phyloP scores from a whole-genome alignment of 2,113 vertebrate species.

The Climacteris rufus region DNA sequence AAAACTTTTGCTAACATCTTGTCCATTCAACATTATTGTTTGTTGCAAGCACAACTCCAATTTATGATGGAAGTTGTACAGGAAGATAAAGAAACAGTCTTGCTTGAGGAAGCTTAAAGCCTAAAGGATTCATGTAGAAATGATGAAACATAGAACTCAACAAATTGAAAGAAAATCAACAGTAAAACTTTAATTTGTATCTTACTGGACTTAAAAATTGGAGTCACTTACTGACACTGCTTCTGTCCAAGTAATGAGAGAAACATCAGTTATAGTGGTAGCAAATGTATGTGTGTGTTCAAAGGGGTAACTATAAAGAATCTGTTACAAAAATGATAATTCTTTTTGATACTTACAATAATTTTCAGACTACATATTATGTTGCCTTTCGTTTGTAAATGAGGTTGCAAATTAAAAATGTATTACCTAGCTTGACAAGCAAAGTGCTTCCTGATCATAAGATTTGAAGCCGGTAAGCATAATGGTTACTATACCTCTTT shows the following conservation, averaged over 20 bases:
- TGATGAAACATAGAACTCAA: background rate
- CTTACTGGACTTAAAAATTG: background rate
- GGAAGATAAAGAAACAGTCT: background rate
- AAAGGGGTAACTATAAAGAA: background rate
- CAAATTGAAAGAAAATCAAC: background rate
- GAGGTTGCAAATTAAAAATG: conserved; percentile 7
- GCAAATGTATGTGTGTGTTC: background rate
- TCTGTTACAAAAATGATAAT: background rate
- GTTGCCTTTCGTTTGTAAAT: background rate
- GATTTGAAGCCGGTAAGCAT: background rate
- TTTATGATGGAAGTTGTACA: background rate
- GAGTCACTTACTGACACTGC: background rate
- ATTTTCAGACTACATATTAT: background rate
- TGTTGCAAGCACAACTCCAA: background rate
- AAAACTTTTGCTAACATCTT: background rate
- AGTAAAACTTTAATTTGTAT: background rate
- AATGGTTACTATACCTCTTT: background rate
- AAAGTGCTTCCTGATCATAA: background rate
- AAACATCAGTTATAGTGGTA: background rate
- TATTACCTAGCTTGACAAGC: background rate
- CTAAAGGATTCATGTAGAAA: background rate
- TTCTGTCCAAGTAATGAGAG: background rate
- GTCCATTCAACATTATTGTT: background rate
- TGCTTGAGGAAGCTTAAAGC: background rate
- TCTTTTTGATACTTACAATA: background rate